Conservation (phyloP, 2,797 vertebrate genomes). For the Gephyroberyx darwinii region DNA sequence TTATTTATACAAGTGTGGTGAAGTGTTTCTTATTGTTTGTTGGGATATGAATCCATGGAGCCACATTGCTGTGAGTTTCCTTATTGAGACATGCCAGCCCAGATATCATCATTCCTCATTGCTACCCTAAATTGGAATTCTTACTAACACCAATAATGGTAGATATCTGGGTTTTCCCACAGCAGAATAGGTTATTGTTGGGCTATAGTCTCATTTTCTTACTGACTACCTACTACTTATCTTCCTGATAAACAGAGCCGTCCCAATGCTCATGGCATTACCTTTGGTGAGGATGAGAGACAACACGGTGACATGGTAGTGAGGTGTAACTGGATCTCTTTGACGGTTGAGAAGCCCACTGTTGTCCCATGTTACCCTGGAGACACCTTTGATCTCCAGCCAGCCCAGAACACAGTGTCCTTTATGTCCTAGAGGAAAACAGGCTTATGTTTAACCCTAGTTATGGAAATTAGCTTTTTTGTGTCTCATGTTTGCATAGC, state of each 20-base stretch:
- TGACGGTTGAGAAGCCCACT: slow-evolving; percentile 49
- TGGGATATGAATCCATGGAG: not conserved
- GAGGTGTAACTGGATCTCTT: slow-evolving; percentile 65
- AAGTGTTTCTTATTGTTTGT: slow-evolving; percentile 3
- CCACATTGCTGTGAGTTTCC: no score
- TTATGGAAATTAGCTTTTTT: slow-evolving; percentile 11
- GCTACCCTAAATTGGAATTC: not conserved
- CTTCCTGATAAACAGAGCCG: not conserved
- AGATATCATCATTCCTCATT: not conserved
- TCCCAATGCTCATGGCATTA: not conserved
- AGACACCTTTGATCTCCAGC: slow-evolving; percentile 41
- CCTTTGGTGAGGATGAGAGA: slow-evolving; percentile 8
- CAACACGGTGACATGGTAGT: not conserved
- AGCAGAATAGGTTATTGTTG: not conserved
- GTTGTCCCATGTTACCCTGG: slow-evolving; percentile 65
- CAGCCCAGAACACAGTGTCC: slow-evolving; percentile 13
- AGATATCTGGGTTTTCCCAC: not conserved
- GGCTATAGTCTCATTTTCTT: not conserved
- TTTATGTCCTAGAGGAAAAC: slow-evolving; percentile 33
- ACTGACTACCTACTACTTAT: no score
- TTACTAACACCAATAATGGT: not conserved
- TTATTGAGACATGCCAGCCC: not conserved
- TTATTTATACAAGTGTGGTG: not conserved
- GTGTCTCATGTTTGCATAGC: slow-evolving; percentile 1
- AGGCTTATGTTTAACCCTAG: slow-evolving; percentile 28